phyloP scores from a whole-genome alignment of 2,797 vertebrate species.

The Pipistrellus kuhlii region DNA sequence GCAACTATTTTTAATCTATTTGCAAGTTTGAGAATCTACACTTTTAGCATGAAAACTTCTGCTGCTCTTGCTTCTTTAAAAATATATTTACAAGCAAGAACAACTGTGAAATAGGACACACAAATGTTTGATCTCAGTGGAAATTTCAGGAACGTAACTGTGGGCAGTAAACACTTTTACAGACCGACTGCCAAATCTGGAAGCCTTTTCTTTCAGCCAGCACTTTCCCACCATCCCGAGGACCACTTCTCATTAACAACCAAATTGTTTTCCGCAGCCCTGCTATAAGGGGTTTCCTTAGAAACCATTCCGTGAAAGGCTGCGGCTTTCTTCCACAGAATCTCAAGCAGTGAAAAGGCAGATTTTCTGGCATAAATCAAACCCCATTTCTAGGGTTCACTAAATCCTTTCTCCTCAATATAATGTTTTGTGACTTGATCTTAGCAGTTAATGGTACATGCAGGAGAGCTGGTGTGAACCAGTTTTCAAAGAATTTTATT shows the following conservation, averaged over 20 bases:
- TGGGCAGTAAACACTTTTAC: conserved; percentile 82
- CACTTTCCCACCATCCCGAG: conserved; percentile 93
- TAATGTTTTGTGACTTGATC: conserved; percentile 91
- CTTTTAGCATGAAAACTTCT: conserved; percentile 43
- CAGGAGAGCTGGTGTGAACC: conserved; percentile 88
- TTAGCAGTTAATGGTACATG: conserved; percentile 89
- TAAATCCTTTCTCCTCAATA: conserved; percentile 91
- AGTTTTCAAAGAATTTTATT: conserved; percentile 87
- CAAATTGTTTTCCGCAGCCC: conserved; percentile 94
- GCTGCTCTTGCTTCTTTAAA: conserved; percentile 33
- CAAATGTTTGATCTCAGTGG: conserved; percentile 67
- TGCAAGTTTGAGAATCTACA: conserved; percentile 69
- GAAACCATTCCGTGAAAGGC: conserved; percentile 91
- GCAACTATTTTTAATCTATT: conserved; percentile 62
- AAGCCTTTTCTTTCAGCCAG: conserved; percentile 88
- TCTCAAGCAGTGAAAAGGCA: conserved; percentile 90
- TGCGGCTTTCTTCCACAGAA: conserved; percentile 91
- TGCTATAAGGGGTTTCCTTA: conserved; percentile 91
- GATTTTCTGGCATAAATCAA: conserved; percentile 93
- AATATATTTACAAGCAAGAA: conserved; percentile 50
- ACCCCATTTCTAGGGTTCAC: conserved; percentile 94
- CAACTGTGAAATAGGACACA: conserved; percentile 57
- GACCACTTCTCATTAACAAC: conserved; percentile 93
- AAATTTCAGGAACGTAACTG: conserved; percentile 85
- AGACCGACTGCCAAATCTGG: conserved; percentile 85